Evolutionary conservation across 2,888 invertebrate species (phyloP).

Genomic region (Piscicola geometra): DNA sequence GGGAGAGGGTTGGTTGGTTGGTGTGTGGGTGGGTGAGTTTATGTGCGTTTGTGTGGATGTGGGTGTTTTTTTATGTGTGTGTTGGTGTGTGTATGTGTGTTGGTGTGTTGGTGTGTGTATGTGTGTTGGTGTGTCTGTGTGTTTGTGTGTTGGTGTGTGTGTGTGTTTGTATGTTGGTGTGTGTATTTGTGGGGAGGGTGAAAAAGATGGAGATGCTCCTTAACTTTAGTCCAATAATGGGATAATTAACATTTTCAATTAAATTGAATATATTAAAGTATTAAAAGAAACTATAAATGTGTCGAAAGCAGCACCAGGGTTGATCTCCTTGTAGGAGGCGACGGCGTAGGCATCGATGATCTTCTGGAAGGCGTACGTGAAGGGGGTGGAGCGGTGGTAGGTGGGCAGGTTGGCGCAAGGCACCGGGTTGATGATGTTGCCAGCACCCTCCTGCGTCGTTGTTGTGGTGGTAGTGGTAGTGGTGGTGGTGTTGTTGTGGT

Average conservation of each 20-base stretch:
- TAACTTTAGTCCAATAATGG: not conserved
- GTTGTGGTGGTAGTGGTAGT: not conserved
- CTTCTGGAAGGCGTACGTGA: constrained; percentile 87
- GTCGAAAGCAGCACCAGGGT: constrained; percentile 85
- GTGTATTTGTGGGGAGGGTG: too few species aligned
- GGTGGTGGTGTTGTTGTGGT: too few species aligned
- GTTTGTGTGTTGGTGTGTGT: too few species aligned
- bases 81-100: not conserved
- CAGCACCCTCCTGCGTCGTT: constrained; percentile 11
- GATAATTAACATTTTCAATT: not conserved
- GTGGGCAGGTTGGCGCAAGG: constrained; percentile 78
- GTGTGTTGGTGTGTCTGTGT: too few species aligned
- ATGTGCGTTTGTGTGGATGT: not conserved
- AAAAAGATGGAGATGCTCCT: not conserved
- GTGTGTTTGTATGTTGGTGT: too few species aligned
- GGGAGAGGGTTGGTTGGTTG: not conserved
- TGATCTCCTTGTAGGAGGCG: constrained; percentile 90
- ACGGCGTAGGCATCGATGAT: constrained; percentile 95
- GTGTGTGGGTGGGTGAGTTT: not conserved
- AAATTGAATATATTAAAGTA: not conserved
- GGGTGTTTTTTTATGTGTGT: too few species aligned
- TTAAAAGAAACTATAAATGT: not conserved
- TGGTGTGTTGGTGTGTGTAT: too few species aligned
- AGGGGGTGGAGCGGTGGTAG: constrained; percentile 91
- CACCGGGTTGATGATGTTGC: constrained; percentile 80